Evolutionary conservation across 2,888 invertebrate genomes (phyloP).

Genomic region (Eristalis pertinax): DNA sequence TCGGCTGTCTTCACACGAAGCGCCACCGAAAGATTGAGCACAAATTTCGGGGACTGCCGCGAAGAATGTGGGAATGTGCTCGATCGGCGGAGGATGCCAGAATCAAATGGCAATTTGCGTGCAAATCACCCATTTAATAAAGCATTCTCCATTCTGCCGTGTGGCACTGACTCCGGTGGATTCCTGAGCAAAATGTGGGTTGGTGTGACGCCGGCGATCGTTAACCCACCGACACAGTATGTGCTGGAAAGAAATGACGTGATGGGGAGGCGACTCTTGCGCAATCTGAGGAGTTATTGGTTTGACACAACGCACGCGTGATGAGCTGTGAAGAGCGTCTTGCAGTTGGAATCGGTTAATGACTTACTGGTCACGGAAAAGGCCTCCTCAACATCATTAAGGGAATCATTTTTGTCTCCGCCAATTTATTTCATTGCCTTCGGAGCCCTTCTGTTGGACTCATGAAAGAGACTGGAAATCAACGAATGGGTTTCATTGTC

Average conservation of each 20-base stretch:
- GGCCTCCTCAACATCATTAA: neutral
- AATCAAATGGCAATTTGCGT: constrained; percentile 58
- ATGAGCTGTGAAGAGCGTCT: neutral
- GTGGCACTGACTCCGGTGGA: neutral
- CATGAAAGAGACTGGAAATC: neutral
- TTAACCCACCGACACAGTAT: constrained; percentile 41
- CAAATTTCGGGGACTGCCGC: neutral
- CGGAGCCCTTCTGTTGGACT: neutral
- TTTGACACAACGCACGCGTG: neutral
- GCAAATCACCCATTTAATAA: constrained; percentile 60
- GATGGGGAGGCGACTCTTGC: neutral
- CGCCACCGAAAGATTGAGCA: neutral
- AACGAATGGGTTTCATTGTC: neutral
- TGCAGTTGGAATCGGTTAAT: neutral
- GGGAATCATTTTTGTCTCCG: neutral
- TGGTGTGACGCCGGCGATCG: constrained; percentile 41
- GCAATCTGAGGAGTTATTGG: neutral
- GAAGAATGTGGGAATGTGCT: neutral
- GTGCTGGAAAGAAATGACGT: neutral
- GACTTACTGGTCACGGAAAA: neutral
- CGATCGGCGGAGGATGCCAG: neutral
- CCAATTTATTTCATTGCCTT: neutral
- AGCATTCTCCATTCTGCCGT: constrained; percentile 20
- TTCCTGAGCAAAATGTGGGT: constrained; percentile 51
- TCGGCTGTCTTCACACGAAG: neutral